Evolutionary conservation across 2,888 invertebrate genomes (phyloP), one percentile per base, ranked within the genome.

Genomic region (Timema cristinae): DNA sequence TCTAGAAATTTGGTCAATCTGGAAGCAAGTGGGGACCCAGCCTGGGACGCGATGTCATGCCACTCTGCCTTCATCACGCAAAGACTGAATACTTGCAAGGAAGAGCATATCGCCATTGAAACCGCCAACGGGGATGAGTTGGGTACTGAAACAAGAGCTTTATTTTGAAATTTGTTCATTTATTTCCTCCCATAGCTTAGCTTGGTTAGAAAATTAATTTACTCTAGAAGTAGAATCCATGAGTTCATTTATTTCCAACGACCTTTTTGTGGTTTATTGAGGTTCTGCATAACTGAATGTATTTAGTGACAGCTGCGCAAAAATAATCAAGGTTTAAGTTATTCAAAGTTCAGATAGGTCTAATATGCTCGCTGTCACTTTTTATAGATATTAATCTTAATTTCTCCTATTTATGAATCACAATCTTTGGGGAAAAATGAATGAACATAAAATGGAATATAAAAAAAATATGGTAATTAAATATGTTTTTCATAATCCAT

Each of bases 1-100:
- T 32, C 32, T 70, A 83, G 84, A 69, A 88, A 90, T 80, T 86
- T 92, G 75, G 87, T 90, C n/a, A 90, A 89, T 79, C 83, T 93
- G 75, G 93, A 93, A 79, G 87, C 88, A 70, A 86, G 86, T 6
- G 93, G 92, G 8, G 98, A 99, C 83, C 96, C 98, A 1, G 98
- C 97, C 0, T 98, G 98, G 98, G 92, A 94, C 75, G 97, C 97
- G 6, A 92, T 99, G 76, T 88, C 87, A 67, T 90, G 92, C 74
- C 91, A 94, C 75, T 91, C 93, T 74, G 90, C 91, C 70, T 95
- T 94, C 82, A 86, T 97, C 10, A 87, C 89, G 78, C 84, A 84
- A 73, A 86, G 89, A 61, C 84, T 93, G 80, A 88, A 85, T 83
- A 81, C 87, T 80, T 86, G 91, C 83, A 81, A 89, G 82, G 84